Evolutionary conservation across 2,888 invertebrate genomes (phyloP), one percentile per base, ranked within the genome.

Genomic region (Amblyjoppa proteus): DNA sequence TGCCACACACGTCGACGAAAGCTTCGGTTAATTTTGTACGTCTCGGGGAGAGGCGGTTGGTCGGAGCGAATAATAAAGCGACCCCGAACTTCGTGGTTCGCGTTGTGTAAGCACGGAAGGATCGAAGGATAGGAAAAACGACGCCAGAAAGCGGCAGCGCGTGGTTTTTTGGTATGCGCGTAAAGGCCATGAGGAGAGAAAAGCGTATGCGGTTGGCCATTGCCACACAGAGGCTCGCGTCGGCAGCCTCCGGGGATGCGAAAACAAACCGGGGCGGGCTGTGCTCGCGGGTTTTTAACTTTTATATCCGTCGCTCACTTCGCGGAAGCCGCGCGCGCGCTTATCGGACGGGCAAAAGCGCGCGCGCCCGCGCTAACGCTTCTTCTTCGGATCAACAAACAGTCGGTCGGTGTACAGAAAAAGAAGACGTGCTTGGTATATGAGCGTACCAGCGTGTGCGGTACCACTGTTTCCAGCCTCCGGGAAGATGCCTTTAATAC

Each of bases 241-340:
- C 66, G 56, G 76, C 61, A 90, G 88, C 71, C 88, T 58, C 71
- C 84, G 73, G 70, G 81, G 80, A 81, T 88, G 82, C 71, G 87
- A 92, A 92, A 92, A 92, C 91, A 92, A 92, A 92, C 91, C 87
- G 68, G 38, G 76, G 86, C 74, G 77, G 81, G 77, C 81, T 81
- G 76, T 56, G 73, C 74, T 68, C 25, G 84, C 83, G 82, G 71
- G 84, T 88, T 91, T 91, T 89, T 88, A 88, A 88, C 89, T 91
- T 92, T 90, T 92, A 90, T 89, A 90, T 88, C 88, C 88, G 81
- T 83, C 87, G 88, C 88, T 88, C 85, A 89, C 88, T 92, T 92
- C 92, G 92, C 89, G 90, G 92, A 92, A 92, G 90, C 89, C 87
- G 88, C 87, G 38, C 82, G 38, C 53, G 64, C 56, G 90, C 91